These are phyloP conservation scores for Seira ritae DNA, from an alignment of 2,888 invertebrate genomes.

Conservation along the genomic window DNA sequence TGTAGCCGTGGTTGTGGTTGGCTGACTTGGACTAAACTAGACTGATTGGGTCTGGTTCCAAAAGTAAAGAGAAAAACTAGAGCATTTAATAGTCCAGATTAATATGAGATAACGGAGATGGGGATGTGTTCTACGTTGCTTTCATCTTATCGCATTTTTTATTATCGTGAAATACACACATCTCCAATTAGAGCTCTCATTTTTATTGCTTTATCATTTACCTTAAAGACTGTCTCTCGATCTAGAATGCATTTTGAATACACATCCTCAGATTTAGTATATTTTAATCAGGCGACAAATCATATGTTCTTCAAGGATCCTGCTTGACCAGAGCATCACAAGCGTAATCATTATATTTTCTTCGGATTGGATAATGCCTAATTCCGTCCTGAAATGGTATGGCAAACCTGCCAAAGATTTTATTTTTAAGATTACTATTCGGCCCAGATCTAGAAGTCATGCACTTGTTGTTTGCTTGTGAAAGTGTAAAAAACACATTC, in stretches of 20 bases:
- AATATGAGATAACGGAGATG: neutral
- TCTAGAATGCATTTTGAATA: neutral
- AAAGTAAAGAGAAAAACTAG: neutral
- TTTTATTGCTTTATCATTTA: conserved; percentile 10
- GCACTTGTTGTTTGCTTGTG: too few species aligned
- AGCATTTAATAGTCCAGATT: neutral
- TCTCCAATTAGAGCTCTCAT: conserved; percentile 28
- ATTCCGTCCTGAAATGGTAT: too few species aligned
- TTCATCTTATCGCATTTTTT: neutral
- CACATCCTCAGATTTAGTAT: neutral
- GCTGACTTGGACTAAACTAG: neutral
- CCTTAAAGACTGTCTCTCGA: neutral
- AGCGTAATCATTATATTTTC: neutral
- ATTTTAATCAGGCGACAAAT: conserved; percentile 34
- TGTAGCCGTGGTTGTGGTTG: neutral
- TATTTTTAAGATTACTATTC: too few species aligned
- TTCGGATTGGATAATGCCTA: too few species aligned
- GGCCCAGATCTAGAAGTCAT: neutral
- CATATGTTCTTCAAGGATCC: neutral
- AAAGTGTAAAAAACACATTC: too few species aligned
- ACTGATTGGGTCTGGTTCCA: neutral
- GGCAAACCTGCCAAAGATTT: too few species aligned
- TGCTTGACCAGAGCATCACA: neutral
- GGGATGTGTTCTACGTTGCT: neutral
- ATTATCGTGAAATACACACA: conserved; percentile 6